Conservation (phyloP, 2,888 invertebrate species). For the Ophonus ardosiacus region DNA sequence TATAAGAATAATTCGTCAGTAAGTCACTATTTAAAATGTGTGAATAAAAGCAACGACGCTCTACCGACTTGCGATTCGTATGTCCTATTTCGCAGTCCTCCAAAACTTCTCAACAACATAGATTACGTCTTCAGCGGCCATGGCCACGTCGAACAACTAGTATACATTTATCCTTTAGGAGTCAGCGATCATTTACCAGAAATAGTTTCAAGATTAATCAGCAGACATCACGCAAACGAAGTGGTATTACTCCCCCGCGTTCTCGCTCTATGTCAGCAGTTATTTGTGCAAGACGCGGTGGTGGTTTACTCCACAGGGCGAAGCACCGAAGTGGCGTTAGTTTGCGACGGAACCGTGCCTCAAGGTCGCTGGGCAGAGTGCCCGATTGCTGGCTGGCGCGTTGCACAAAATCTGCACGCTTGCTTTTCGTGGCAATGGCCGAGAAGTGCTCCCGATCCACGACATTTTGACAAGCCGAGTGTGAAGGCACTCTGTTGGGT, state of each 20-base stretch:
- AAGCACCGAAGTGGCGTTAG: conserved; percentile 50
- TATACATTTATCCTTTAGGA: conserved; percentile 51
- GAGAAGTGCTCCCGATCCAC: not conserved
- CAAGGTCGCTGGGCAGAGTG: conserved; percentile 20
- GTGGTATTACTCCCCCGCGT: conserved; percentile 45
- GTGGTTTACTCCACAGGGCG: conserved; percentile 33
- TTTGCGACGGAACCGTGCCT: conserved; percentile 3
- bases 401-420: conserved; percentile 15
- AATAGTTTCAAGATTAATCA: not conserved
- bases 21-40: not conserved
- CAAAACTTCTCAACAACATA: not conserved
- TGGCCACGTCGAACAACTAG: not conserved
- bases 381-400: conserved; percentile 42
- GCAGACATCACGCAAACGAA: conserved; percentile 26
- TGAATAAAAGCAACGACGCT: conserved; percentile 5
- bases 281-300: conserved; percentile 1
- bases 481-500: conserved; percentile 46
- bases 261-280: not conserved
- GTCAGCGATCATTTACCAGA: not conserved
- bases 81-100: conserved; percentile 23
- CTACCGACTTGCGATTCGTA: not conserved
- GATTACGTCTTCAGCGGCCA: not conserved
- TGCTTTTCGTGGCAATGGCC: conserved; percentile 39
- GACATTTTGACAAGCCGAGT: conserved; percentile 2
- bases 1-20: not conserved